Base-by-base conservation (phyloP, 2,113 vertebrate species). In the Halichoerus grypus region DNA sequence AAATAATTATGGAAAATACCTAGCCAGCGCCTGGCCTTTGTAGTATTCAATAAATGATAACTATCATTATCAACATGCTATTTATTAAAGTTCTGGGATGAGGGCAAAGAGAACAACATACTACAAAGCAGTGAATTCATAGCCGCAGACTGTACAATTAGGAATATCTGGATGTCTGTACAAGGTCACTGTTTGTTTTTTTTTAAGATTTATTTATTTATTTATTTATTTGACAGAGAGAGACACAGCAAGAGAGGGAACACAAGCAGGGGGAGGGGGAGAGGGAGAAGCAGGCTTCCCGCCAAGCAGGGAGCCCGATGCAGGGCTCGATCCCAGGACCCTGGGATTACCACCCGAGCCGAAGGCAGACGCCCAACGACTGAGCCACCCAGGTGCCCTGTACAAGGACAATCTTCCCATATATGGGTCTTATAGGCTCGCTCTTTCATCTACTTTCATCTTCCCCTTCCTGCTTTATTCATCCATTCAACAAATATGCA, bases 1-100 rank as follows among this genome's bases (percentile, higher is more conserved):
- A 61, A 91, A 76, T 42, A 86, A 86, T 71, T 81, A 87, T 49
- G 10, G 67, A n/a, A 91, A 95, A 92, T 24, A 39, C 53, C 28
- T 42, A 49, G 28, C 19, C 5, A 22, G 28, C 13, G 16, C 33
- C 12, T 53, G 39, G 15, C 2, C 33, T 92, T 53, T 53, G 13
- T 31, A 57, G 22, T 59, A 33, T 49, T 89, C 59, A 59, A 9
- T 63, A 88, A 93, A 71, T 63, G 33, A 18, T 57, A 90, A 88
- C 59, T 92, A 72, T 55, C 63, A 88, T 65, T 77, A 81, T 51
- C 46, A 88, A 81, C 24, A 72, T 1, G 42, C 8, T 65, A 12
- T 84, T 55, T 39, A 69, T 55, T 59, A 21, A 85, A 85, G 46
- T 83, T 93, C 90, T 79, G 4, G 28, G 49, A 31, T 61, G n/a